Evolutionary conservation across 92 coral and sea anemone species (phyloP).

Genomic region (Porites cylindrica): DNA sequence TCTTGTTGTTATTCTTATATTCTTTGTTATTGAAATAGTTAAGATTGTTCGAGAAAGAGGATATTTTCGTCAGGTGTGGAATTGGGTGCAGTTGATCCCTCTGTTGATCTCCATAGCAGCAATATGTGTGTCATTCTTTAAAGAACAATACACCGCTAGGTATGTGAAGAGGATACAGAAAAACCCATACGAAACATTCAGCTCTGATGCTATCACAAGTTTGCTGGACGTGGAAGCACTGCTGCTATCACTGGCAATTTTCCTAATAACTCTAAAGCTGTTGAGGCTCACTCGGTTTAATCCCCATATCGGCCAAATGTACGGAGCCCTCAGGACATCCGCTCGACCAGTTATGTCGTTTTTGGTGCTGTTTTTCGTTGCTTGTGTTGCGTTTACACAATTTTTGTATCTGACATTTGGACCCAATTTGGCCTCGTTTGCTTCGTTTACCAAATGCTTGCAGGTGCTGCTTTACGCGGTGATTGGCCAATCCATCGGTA

Average conservation of each 20-base stretch:
- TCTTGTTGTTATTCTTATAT: conserved; percentile 63
- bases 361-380: conserved; percentile 59
- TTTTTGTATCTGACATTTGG: conserved; percentile 75
- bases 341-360: conserved; percentile 68
- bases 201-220: conserved; percentile 67
- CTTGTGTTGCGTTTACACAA: conserved; percentile 67
- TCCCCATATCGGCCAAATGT: conserved; percentile 63
- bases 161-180: conserved; percentile 65
- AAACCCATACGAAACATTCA: conserved; percentile 74
- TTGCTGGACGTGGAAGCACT: conserved; percentile 73
- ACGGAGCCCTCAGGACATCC: conserved; percentile 59
- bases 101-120: conserved; percentile 58
- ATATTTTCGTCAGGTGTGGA: conserved; percentile 71
- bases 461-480: conserved; percentile 65
- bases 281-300: conserved; percentile 74
- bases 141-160: conserved; percentile 65
- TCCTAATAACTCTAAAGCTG: conserved; percentile 70
- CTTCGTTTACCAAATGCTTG: conserved; percentile 68
- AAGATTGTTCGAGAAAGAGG: conserved; percentile 58
- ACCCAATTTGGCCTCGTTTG: conserved; percentile 47
- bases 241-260: conserved; percentile 71
- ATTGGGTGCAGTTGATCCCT: conserved; percentile 73
- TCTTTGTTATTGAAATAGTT: conserved; percentile 61
- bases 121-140: conserved; percentile 73
- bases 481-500: conserved; percentile 68